These are phyloP conservation scores for Bactericera cockerelli DNA, from an alignment of 1,140 invertebrate genomes.

Conservation along the genomic window DNA sequence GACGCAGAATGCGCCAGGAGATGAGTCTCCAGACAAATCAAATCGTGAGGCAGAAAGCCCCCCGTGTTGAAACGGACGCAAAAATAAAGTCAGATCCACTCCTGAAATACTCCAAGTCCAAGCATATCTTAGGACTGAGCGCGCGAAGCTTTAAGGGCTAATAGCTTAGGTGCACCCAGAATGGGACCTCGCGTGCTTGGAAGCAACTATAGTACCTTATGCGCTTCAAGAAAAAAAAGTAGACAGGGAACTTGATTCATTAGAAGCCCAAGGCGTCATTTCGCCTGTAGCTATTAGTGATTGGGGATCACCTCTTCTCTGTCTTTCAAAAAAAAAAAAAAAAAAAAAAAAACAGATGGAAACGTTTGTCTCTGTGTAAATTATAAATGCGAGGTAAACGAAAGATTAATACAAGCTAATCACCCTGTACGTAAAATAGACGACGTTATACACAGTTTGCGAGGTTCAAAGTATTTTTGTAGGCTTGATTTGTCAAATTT, in stretches of 20 bases:
- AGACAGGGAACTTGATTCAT: conserved; percentile 21
- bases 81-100: too few species aligned
- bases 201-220: too few species aligned
- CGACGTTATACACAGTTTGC: conserved; percentile 10
- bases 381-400: conserved; percentile 26
- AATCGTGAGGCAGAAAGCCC: too few species aligned
- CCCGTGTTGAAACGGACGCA: too few species aligned
- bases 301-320: conserved; percentile 31
- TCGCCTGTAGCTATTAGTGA: conserved; percentile 22
- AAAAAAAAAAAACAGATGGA: conserved; percentile 27
- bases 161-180: too few species aligned
- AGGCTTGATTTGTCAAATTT: neutral
- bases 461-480: conserved; percentile 14
- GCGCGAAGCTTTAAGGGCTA: too few species aligned
- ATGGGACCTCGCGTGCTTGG: too few species aligned
- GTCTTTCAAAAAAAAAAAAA: conserved; percentile 29
- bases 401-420: neutral
- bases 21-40: too few species aligned
- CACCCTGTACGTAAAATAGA: conserved; percentile 15
- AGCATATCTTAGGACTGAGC: too few species aligned
- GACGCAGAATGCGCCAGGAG: too few species aligned
- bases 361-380: conserved; percentile 27
- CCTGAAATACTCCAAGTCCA: too few species aligned
- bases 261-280: conserved; percentile 24
- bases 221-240: too few species aligned